These are phyloP conservation scores for Aplodontia rufa DNA, from an alignment of 2,113 vertebrate genomes.

Conservation along the genomic window DNA sequence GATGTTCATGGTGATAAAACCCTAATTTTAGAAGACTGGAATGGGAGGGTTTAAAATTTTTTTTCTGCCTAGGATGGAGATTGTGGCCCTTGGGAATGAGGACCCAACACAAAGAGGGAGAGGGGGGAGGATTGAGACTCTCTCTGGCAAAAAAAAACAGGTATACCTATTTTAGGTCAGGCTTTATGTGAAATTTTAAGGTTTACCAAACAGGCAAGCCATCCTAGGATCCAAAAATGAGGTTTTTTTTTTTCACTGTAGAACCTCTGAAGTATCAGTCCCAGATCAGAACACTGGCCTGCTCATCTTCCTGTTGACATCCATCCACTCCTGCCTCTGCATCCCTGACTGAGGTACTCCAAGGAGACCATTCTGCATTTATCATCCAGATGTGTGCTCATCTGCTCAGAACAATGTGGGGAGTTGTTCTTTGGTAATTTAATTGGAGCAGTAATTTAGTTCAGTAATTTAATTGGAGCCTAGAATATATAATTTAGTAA, in stretches of 20 bases:
- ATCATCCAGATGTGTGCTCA: neutral
- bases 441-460: neutral
- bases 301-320: neutral
- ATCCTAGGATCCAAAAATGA: neutral
- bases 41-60: neutral
- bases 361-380: neutral
- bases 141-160: neutral
- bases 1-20: neutral
- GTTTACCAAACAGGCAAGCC: neutral
- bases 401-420: neutral
- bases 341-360: neutral
- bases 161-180: neutral
- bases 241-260: neutral
- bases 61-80: neutral
- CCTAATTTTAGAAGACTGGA: neutral
- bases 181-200: neutral
- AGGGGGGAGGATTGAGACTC: neutral
- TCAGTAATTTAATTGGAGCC: neutral
- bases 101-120: neutral
- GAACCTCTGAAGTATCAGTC: neutral
- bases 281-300: neutral
- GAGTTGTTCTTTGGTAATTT: neutral
- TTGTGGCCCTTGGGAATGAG: neutral
- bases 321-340: neutral
- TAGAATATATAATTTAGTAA: conserved; percentile 28